Conservation (phyloP, 2,113 vertebrate genomes). For the Aspiorhynchus laticeps region DNA sequence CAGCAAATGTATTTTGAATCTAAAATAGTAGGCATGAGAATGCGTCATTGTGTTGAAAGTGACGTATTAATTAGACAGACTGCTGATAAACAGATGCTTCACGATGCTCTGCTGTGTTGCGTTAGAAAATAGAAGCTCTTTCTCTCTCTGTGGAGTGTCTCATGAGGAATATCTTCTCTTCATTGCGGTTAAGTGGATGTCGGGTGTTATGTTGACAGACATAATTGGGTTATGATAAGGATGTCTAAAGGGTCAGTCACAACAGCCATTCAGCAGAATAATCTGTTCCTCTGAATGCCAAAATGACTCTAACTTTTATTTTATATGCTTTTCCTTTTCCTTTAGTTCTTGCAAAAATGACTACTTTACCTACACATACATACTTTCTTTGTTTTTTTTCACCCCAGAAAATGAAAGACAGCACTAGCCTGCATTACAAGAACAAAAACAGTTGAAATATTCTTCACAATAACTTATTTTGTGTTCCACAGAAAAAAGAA, state of each 20-base stretch:
- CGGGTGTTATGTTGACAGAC: slow-evolving; percentile 48
- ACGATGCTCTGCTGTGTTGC: too few relatives aligned
- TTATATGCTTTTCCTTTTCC: background rate
- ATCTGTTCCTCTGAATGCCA: background rate
- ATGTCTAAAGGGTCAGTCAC: slow-evolving; percentile 31
- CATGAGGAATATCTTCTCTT: background rate
- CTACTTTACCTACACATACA: background rate
- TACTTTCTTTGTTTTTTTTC: background rate
- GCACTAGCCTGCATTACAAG: background rate
- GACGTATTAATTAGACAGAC: too few relatives aligned
- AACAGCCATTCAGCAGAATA: slow-evolving; percentile 1
- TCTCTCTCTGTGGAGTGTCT: background rate
- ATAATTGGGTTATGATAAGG: slow-evolving; percentile 26
- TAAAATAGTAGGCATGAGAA: too few relatives aligned
- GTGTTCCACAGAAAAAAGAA: background rate
- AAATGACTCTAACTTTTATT: background rate
- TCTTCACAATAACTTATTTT: background rate
- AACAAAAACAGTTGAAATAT: background rate
- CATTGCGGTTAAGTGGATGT: slow-evolving; percentile 38
- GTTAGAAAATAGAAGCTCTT: background rate
- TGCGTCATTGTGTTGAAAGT: too few relatives aligned
- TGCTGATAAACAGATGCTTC: too few relatives aligned
- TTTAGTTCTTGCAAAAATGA: background rate
- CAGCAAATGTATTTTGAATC: too few relatives aligned
- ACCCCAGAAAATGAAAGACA: background rate